These are phyloP conservation scores for Edolisoma coerulescens DNA, from an alignment of 2,113 vertebrate genomes.

Conservation along the genomic window DNA sequence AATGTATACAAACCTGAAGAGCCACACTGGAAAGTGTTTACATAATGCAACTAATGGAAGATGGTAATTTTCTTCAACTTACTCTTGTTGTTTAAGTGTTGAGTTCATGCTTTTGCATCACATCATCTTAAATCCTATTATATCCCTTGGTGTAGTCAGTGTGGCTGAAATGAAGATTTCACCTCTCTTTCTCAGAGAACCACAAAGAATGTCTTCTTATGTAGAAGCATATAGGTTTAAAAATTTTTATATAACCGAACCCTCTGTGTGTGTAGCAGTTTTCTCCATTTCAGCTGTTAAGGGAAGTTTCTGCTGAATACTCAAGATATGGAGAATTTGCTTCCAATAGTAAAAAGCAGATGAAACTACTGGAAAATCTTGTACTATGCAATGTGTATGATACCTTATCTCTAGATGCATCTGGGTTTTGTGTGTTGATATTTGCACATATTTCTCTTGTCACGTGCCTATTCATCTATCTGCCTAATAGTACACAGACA, in stretches of 20 bases:
- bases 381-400: neutral
- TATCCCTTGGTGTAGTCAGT: neutral
- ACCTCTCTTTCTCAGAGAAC: neutral
- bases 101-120: neutral
- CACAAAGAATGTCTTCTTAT: neutral
- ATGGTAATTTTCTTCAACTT: neutral
- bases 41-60: neutral
- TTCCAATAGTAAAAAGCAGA: neutral
- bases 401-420: neutral
- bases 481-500: neutral
- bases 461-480: neutral
- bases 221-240: neutral
- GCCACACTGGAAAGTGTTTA: neutral
- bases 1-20: neutral
- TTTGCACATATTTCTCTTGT: neutral
- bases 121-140: neutral
- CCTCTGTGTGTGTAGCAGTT: neutral
- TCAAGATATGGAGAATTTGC: neutral
- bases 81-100: neutral
- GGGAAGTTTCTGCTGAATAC: neutral
- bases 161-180: neutral
- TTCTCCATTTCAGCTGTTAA: neutral
- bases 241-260: neutral
- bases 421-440: neutral
- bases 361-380: neutral